Evolutionary conservation across 1,140 invertebrate genomes (phyloP), one percentile per base, ranked within the genome.

Genomic region (Cyclargus thomasi): DNA sequence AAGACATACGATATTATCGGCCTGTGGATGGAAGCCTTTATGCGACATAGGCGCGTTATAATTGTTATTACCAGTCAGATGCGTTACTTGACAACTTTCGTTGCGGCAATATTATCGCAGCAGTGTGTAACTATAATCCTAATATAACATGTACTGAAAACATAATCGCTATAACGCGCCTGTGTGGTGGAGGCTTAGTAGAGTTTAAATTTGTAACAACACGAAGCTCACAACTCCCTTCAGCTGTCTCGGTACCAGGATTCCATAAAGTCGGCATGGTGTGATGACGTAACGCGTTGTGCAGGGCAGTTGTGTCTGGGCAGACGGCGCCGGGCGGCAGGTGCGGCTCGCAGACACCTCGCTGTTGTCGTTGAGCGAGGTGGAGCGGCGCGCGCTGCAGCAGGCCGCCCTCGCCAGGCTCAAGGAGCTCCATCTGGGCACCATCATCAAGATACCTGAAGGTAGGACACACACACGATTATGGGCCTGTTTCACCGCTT

Each of bases 371-470:
- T 92, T 98, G 65, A 94, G 94, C 53, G 96, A 98, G 69, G 92
- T 96, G 36, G 97, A 98, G 90, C 91, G 95, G 67, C 92, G 94
- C 67, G 93, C 96, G 2, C 92, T 98, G 11, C 95, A 96, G 83
- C 94, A 95, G 80, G 94, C 97, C 16, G 96, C 96, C 3, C 91
- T 97, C 2, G 95, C 95, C n/a, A 95, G 97, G 81, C 93, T 98
- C 10, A 95, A 96, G 86, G 95, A 96, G 68, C 92, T 97, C 65
- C 97, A 97, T 88, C 92, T 98, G 11, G 97, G 96, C 10, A 95
- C 95, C 70, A 91, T 93, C 65, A 93, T 97, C 74, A 89, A 90
- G 74, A 88, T 91, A 79, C 90, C 90, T 65, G 86, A 91, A 75
- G 90, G 90, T 91, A 62, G 81, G 80, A 73, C 5, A 5, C 5